Evolutionary conservation across 2,797 vertebrate species (phyloP).

Genomic region (Falco biarmicus): DNA sequence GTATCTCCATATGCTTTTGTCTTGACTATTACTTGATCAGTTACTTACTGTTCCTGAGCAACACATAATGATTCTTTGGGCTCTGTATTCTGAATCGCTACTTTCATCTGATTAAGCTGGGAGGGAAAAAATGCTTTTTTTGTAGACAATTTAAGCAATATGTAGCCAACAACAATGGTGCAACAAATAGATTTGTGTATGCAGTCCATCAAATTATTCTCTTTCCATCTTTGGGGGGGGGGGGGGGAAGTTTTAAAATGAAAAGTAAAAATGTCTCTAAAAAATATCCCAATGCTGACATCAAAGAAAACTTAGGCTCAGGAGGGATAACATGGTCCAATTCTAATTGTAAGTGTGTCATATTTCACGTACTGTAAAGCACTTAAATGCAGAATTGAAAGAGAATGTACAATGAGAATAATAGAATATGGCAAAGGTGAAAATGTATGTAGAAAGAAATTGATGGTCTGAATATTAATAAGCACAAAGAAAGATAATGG

Average conservation of each 20-base stretch:
- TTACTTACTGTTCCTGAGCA: background rate
- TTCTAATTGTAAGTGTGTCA: background rate
- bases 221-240: background rate
- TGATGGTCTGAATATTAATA: constrained; percentile 25
- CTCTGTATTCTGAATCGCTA: constrained; percentile 39
- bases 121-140: background rate
- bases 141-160: constrained; percentile 15
- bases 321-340: background rate
- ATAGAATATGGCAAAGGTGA: constrained; percentile 33
- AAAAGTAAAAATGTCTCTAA: background rate
- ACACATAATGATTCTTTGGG: background rate
- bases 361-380: background rate
- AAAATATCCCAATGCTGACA: background rate
- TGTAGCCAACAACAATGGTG: background rate
- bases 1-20: background rate
- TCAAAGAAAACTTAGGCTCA: background rate
- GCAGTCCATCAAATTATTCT: background rate
- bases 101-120: constrained; percentile 17
- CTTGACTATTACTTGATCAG: background rate
- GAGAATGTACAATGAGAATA: constrained; percentile 5
- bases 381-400: constrained; percentile 21
- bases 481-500: constrained; percentile 8
- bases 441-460: background rate
- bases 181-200: background rate
- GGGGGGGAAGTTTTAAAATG: background rate